A percentile compares a stretch with the other conserved stretches of the same genome.
phyloP scores from a whole-genome alignment of 2,113 vertebrate genomes.

The Ceyx melanurus region DNA sequence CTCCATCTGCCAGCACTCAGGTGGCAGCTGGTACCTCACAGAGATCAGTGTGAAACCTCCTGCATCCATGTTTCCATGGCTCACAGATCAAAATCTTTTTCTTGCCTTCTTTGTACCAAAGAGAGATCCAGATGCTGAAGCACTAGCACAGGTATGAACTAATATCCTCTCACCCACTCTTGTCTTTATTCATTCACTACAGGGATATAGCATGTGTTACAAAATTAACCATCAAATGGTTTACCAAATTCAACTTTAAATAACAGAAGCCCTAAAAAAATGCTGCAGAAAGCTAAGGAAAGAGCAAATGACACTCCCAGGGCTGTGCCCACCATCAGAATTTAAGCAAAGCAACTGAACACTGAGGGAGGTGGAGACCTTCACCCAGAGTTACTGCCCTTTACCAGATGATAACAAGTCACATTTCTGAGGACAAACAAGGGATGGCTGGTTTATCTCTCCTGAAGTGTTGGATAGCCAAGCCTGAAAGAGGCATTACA shows the following conservation, averaged over 20 bases:
- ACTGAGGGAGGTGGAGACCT: neutral
- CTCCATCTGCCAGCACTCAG: neutral
- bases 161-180: neutral
- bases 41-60: neutral
- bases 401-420: neutral
- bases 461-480: neutral
- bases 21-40: fast-evolving
- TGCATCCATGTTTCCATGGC: fast-evolving
- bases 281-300: neutral
- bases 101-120: neutral
- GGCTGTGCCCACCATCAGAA: fast-evolving
- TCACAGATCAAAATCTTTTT: neutral
- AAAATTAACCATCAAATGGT: neutral
- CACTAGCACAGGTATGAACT: neutral
- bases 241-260: neutral
- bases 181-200: slow-evolving; percentile 33
- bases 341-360: neutral
- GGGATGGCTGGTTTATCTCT: neutral
- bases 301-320: neutral
- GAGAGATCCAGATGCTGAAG: neutral
- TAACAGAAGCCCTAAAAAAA: neutral
- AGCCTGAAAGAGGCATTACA: neutral
- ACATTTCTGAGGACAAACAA: neutral
- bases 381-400: neutral
- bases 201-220: neutral